Evolutionary conservation across 2,113 vertebrate species (phyloP).

Genomic region (Connochaetes taurinus): DNA sequence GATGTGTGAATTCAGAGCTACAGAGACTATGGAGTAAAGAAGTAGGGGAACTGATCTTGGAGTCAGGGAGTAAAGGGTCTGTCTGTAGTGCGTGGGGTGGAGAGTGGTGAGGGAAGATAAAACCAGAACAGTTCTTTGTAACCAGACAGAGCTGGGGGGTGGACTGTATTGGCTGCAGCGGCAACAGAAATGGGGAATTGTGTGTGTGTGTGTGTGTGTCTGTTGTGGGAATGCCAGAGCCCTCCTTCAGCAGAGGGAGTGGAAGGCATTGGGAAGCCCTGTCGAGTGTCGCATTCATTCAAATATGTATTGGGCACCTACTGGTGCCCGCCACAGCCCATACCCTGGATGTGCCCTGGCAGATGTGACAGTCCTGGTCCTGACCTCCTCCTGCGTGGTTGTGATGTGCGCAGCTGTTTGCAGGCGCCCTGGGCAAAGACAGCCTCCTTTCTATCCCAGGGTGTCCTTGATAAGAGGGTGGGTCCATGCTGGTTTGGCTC

Average conservation of each 20-base stretch:
- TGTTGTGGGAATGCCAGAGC: not conserved
- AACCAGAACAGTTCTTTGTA: not conserved
- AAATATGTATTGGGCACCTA: not conserved
- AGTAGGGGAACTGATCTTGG: not conserved
- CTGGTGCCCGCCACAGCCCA: not conserved
- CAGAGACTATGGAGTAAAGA: not conserved
- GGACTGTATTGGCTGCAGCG: not conserved
- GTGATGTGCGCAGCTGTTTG: not conserved
- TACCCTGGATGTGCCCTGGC: not conserved
- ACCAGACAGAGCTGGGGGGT: not conserved
- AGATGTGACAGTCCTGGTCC: not conserved
- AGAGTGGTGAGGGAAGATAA: not conserved
- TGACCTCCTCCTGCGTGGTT: not conserved
- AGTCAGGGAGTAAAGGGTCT: not conserved
- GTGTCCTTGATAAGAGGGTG: not conserved
- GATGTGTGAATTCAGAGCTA: not conserved
- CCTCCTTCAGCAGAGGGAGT: not conserved
- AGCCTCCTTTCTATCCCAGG: not conserved
- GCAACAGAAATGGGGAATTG: not conserved
- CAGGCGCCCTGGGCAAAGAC: not conserved
- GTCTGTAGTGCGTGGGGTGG: not conserved
- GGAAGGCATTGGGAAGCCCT: not conserved
- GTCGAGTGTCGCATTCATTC: not conserved
- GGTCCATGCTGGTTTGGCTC: not conserved
- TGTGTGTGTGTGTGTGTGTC: not conserved